These are phyloP conservation scores for Manacus vitellinus DNA, from an alignment of 2,113 vertebrate species.

Conservation along the genomic window DNA sequence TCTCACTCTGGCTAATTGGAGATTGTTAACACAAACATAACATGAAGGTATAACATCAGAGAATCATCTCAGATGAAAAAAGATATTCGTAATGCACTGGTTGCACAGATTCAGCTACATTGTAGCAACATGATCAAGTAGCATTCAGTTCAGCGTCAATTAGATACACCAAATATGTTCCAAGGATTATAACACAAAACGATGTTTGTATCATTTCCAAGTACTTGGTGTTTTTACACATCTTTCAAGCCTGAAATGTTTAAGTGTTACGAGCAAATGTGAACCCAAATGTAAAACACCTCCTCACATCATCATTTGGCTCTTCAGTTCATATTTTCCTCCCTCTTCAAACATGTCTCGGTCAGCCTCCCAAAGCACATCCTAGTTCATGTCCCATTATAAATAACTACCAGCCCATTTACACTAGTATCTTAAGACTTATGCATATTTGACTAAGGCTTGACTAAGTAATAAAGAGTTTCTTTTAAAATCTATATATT, in stretches of 20 bases:
- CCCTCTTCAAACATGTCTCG: neutral
- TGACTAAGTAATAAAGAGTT: neutral
- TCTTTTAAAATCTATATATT: neutral
- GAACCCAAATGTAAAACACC: neutral
- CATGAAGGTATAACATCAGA: neutral
- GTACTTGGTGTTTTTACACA: neutral
- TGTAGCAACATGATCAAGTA: neutral
- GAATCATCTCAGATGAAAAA: neutral
- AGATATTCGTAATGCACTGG: neutral
- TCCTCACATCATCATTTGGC: neutral
- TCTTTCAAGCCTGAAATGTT: neutral
- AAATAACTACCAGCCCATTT: neutral
- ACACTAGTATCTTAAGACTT: neutral
- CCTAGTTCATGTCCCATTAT: neutral
- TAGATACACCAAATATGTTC: neutral
- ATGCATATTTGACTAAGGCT: neutral
- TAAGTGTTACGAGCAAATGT: fast-evolving
- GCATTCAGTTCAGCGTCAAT: neutral
- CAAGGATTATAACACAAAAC: neutral
- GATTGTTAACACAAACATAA: neutral
- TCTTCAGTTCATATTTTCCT: neutral
- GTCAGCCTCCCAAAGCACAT: neutral
- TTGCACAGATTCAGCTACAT: neutral
- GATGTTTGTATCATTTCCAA: fast-evolving
- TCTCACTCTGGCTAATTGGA: too few species aligned